Base-by-base conservation (phyloP, 2,888 invertebrate species). In the Ditula angustiorana region DNA sequence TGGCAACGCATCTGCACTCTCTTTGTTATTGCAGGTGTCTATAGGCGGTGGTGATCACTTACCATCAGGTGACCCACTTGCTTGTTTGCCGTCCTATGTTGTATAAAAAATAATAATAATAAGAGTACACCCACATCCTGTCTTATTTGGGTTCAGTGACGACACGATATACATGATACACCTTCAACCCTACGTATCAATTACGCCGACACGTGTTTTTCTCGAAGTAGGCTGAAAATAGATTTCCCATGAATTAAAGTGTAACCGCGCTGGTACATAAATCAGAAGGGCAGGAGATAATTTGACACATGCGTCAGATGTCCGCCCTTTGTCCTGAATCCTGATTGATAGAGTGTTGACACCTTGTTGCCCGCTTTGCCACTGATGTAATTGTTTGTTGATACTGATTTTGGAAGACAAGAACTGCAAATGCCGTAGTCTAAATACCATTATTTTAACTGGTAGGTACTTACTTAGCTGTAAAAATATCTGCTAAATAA, bases 231-330 rank as follows among this genome's bases (percentile, higher is more conserved):
- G n/a, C 59, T 59, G 37, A 53, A 58, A 59, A 64, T 59, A 53
- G 28, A 47, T 46, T 37, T n/a, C 26, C 21, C 59, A 53, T 59
- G 64, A 64, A 64, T 59, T 59, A 47, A 52, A 56, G 49, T 58
- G 53, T 53, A 53, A 53, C 35, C 35, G 47, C 53, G 35, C 33
- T 26, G 64, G 57, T 35, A 66, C 56, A 68, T 68, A 68, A 68
- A 68, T 68, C 63, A 68, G 55, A 52, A 65, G 52, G 56, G 57
- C 59, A 59, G 35, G 23, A 56, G 66, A 66, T 60, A 68, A 63
- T 59, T 63, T 66, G 68, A 66, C 68, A 63, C 53, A 23, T 44
- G 66, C 66, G 61, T 68, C 68, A 58, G 57, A 57, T 66, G 58
- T 61, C 68, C 63, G 49, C 66, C 62, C 60, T 56, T 59, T 21